Percentiles rank a stretch among this genome's conserved stretches.
Evolutionary conservation across 1,140 invertebrate genomes (phyloP).

Genomic region (Triops longicaudatus): DNA sequence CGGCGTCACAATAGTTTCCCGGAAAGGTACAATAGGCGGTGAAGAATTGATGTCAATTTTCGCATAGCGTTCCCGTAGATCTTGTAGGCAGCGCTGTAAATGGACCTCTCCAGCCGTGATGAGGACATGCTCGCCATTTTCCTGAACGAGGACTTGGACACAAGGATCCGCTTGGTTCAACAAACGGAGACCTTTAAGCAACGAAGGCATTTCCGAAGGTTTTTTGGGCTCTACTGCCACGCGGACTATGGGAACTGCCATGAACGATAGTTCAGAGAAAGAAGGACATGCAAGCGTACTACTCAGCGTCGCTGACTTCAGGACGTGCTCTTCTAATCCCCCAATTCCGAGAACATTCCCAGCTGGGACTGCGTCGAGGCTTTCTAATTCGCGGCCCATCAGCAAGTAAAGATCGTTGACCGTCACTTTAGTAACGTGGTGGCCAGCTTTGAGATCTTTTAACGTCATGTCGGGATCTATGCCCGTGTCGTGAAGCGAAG

Average conservation of each 20-base stretch:
- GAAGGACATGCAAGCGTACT: slow-evolving; percentile 73
- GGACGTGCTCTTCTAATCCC: slow-evolving; percentile 71
- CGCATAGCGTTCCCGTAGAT: slow-evolving; percentile 61
- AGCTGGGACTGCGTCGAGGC: slow-evolving; percentile 66
- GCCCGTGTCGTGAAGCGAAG: slow-evolving; percentile 42
- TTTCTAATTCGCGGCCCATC: slow-evolving; percentile 86
- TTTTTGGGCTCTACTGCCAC: slow-evolving; percentile 89
- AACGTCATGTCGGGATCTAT: slow-evolving; percentile 49
- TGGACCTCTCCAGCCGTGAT: slow-evolving; percentile 96
- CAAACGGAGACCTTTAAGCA: slow-evolving; percentile 70
- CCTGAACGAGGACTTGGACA: slow-evolving; percentile 64
- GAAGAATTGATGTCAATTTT: slow-evolving; percentile 84
- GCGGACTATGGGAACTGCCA: slow-evolving; percentile 78
- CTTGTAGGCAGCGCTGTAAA: slow-evolving; percentile 85
- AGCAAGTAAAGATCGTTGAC: slow-evolving; percentile 74
- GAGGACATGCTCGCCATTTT: slow-evolving; percentile 93
- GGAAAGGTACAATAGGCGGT: slow-evolving; percentile 89
- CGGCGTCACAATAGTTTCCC: slow-evolving; percentile 80
- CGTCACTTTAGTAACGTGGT: slow-evolving; percentile 50
- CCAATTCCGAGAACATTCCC: slow-evolving; percentile 89
- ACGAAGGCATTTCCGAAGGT: slow-evolving; percentile 64
- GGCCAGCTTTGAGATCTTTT: slow-evolving; percentile 55
- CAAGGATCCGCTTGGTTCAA: slow-evolving; percentile 66
- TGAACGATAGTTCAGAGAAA: slow-evolving; percentile 72
- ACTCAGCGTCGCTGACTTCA: slow-evolving; percentile 88